phyloP scores from a whole-genome alignment of 2,888 invertebrate species.

The Amphipoea lucens region DNA sequence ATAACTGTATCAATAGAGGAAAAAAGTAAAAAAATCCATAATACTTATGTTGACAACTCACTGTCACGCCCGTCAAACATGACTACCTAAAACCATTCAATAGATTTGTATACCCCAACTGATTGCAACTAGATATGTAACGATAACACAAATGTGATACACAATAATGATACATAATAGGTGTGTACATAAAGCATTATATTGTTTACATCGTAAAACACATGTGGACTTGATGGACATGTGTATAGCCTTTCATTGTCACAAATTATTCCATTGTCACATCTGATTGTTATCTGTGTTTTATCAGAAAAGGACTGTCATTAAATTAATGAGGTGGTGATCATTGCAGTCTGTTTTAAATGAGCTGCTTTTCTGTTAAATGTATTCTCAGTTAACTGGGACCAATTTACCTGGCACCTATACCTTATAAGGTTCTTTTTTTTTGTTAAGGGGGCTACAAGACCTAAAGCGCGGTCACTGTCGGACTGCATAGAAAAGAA shows the following conservation, averaged over 20 bases:
- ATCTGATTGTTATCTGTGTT: slow-evolving; percentile 55
- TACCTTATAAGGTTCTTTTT: not conserved
- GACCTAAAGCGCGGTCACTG: no score
- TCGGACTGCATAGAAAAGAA: no score
- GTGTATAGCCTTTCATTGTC: slow-evolving; percentile 67
- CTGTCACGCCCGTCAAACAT: slow-evolving; percentile 9
- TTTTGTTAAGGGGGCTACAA: no score
- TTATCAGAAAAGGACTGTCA: slow-evolving; percentile 56
- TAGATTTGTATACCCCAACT: slow-evolving; percentile 39
- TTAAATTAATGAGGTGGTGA: slow-evolving; percentile 46
- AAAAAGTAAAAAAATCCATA: slow-evolving; percentile 4
- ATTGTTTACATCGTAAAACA: slow-evolving; percentile 74
- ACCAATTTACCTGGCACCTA: not conserved
- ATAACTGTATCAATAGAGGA: not conserved
- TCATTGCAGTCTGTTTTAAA: slow-evolving; percentile 17
- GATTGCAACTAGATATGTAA: slow-evolving; percentile 43
- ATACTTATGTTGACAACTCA: slow-evolving; percentile 13
- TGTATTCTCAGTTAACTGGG: not conserved
- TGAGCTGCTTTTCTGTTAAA: not conserved
- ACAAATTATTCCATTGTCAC: slow-evolving; percentile 75
- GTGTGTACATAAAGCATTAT: slow-evolving; percentile 59
- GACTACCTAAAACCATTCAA: slow-evolving; percentile 33
- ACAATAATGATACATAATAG: slow-evolving; percentile 51
- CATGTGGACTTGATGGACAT: slow-evolving; percentile 70
- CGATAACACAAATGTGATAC: slow-evolving; percentile 24